Evolutionary conservation across 2,113 vertebrate genomes (phyloP).

Genomic region (Hylia prasina): DNA sequence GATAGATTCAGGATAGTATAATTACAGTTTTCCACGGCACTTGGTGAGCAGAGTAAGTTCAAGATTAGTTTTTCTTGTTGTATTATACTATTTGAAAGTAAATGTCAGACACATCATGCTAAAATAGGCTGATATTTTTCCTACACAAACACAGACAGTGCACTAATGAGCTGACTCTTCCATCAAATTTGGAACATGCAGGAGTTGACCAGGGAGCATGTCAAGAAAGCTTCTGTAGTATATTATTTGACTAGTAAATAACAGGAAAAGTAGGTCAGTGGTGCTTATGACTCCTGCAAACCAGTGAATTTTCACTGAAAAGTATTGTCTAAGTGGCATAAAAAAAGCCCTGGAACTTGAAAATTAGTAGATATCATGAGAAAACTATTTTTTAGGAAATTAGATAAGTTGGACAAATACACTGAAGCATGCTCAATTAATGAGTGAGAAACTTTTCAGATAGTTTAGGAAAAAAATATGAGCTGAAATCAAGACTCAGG

Average conservation of each 20-base stretch:
- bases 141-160: constrained; percentile 26
- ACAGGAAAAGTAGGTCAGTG: constrained; percentile 50
- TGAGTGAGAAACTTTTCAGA: not conserved
- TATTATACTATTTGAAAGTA: constrained; percentile 63
- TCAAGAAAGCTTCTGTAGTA: not conserved
- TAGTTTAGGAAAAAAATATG: not conserved
- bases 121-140: constrained; percentile 49
- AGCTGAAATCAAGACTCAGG: not conserved
- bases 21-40: constrained; percentile 53
- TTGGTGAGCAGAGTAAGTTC: constrained; percentile 16
- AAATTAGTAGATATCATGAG: not conserved
- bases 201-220: constrained; percentile 44
- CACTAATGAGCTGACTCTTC: constrained; percentile 64
- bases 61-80: constrained; percentile 51
- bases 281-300: not conserved
- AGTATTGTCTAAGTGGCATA: not conserved
- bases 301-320: not conserved
- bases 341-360: not conserved
- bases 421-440: not conserved
- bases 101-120: constrained; percentile 56
- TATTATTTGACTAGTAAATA: constrained; percentile 54
- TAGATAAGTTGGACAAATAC: not conserved
- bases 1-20: constrained; percentile 17
- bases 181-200: constrained; percentile 33
- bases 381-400: not conserved